Evolutionary conservation across 2,113 vertebrate genomes (phyloP).

Genomic region (Menidia beryllina): DNA sequence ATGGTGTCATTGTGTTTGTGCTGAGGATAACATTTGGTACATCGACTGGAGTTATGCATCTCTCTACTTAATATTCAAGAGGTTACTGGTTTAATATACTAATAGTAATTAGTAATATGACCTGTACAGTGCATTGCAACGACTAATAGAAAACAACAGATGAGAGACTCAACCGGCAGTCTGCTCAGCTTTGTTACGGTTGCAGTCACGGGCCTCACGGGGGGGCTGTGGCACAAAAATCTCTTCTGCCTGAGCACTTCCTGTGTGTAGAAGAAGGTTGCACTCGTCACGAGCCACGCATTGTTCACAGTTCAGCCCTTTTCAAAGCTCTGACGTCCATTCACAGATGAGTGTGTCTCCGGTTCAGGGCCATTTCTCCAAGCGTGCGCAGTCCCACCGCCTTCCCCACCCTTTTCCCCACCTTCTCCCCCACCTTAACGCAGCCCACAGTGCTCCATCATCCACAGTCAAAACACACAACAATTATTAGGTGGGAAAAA

Average conservation of each 20-base stretch:
- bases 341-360: slow-evolving; percentile 7
- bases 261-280: slow-evolving; percentile 35
- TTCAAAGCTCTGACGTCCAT: slow-evolving; percentile 4
- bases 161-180: slow-evolving; percentile 49
- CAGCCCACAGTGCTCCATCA: slow-evolving; percentile 57
- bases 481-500: slow-evolving; percentile 28
- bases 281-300: background rate
- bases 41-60: slow-evolving; percentile 62
- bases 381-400: slow-evolving; percentile 13
- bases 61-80: slow-evolving; percentile 70
- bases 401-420: background rate
- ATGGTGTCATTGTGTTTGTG: slow-evolving; percentile 68
- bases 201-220: slow-evolving; percentile 55
- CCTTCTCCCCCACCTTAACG: slow-evolving; percentile 7
- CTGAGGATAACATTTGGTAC: slow-evolving; percentile 71
- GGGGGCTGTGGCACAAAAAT: slow-evolving; percentile 49
- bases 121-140: slow-evolving; percentile 74
- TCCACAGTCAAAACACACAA: slow-evolving; percentile 42
- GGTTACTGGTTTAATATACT: slow-evolving; percentile 66
- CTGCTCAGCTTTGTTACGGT: slow-evolving; percentile 8
- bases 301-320: slow-evolving; percentile 29
- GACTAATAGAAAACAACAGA: slow-evolving; percentile 58
- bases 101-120: slow-evolving; percentile 56
- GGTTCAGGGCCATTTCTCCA: background rate
- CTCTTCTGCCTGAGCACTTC: slow-evolving; percentile 32